Conservation (phyloP, 1,140 invertebrate species). For the Daktulosphaira vitifoliae region DNA sequence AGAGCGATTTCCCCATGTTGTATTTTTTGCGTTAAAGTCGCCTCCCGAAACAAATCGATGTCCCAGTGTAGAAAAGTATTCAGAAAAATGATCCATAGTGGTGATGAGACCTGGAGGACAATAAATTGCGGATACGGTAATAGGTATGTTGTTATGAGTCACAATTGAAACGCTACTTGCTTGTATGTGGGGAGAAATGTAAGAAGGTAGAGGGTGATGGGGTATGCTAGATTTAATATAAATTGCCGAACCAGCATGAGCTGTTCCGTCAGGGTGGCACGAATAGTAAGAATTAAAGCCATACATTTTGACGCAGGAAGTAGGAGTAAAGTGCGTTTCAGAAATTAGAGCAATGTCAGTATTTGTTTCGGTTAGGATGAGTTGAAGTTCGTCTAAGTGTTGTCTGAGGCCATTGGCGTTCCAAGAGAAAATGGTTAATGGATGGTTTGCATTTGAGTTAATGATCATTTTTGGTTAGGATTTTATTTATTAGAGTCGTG, state of each 20-base stretch:
- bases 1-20: neutral
- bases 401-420: conserved; percentile 36
- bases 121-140: neutral
- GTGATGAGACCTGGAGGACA: neutral
- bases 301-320: conserved; percentile 31
- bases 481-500: conserved; percentile 6
- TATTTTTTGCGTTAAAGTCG: conserved; percentile 2
- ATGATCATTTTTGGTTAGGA: conserved; percentile 7
- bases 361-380: conserved; percentile 34
- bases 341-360: conserved; percentile 37
- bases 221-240: conserved; percentile 13
- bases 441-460: neutral
- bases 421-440: conserved; percentile 21
- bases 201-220: conserved; percentile 7
- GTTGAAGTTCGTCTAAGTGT: conserved; percentile 35
- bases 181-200: conserved; percentile 9
- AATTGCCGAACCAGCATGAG: conserved; percentile 14
- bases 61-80: neutral
- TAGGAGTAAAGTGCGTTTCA: conserved; percentile 36
- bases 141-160: neutral
- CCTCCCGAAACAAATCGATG: conserved; percentile 1
- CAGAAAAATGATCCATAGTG: neutral
- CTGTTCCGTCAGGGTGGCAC: conserved; percentile 4
- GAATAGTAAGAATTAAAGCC: conserved; percentile 12
- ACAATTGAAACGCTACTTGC: neutral